Evolutionary conservation across 2,797 vertebrate genomes (phyloP), one percentile per base, ranked within the genome.

Genomic region (Serranus cabrilla): DNA sequence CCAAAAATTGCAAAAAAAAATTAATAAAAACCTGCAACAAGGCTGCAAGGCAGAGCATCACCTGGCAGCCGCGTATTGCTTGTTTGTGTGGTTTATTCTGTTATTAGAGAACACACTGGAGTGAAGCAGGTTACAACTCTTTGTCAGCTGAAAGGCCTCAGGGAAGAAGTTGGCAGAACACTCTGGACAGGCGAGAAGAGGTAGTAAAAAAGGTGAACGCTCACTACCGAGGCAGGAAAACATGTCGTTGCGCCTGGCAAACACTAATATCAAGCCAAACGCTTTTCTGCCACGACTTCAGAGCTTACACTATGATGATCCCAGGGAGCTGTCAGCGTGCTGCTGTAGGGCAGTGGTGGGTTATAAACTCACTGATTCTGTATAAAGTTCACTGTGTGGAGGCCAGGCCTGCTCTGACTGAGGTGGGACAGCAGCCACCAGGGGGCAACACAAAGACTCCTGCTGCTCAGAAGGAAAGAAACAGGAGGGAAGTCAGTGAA

Each of bases 141-240:
- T 14, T 49, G 55, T 47, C 72, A 72, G 72, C 55, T 51, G 12
- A 42, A 87, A 78, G 78, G 77, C 78, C 65, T 75, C 68, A 17
- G 69, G 74, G 63, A 42, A 43, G 57, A 54, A 49, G 62, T 71
- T 71, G 71, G 61, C 47, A 71, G 54, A 77, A 52, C 55, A 12
- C 31, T 65, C 25, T 47, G 57, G 57, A 62, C 20, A 51, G 58
- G 51, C 14, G 9, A 62, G 64, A 74, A 77, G 87, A 90, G 91
- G 88, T 84, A 89, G 86, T 80, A 72, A 74, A 65, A 66, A 50
- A 66, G 72, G 51, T 71, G 45, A 69, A 50, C 40, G 66, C 74
- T 75, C 52, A 40, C 70, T 72, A 62, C 71, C 40, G 6, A 27
- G 67, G 64, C 66, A 70, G 74, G 73, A 47, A 49, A 55, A 31